A percentile compares a stretch with the other conserved stretches of the same genome.
Evolutionary conservation across 2,113 vertebrate genomes (phyloP).

Genomic region (Abramis brama): DNA sequence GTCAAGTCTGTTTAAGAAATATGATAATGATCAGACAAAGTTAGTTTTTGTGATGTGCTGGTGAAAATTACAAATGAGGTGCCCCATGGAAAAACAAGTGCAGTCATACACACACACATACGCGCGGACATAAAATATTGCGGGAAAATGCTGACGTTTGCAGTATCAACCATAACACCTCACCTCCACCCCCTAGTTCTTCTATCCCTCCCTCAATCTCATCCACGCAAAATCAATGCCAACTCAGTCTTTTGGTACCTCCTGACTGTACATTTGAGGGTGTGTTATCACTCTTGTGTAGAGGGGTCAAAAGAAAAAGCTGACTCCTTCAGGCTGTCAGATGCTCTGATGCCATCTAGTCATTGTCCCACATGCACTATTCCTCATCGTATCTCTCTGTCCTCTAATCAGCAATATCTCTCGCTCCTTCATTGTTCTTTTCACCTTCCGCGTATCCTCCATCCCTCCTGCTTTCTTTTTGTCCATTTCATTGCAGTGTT

Average conservation of each 20-base stretch:
- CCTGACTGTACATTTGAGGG: constrained; percentile 28
- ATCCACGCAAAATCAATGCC: constrained; percentile 59
- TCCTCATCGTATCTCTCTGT: constrained; percentile 37
- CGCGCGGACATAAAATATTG: not conserved
- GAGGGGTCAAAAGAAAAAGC: constrained; percentile 59
- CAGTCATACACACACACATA: not conserved
- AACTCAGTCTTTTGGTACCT: constrained; percentile 33
- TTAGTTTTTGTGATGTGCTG: constrained; percentile 23
- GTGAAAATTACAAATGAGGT: not conserved
- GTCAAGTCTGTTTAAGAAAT: constrained; percentile 26
- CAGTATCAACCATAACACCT: constrained; percentile 54
- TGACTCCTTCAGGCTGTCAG: constrained; percentile 51
- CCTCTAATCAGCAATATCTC: constrained; percentile 47
- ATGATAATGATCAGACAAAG: constrained; percentile 22
- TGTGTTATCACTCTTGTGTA: constrained; percentile 42
- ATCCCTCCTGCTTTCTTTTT: constrained; percentile 13
- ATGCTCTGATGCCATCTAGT: constrained; percentile 44
- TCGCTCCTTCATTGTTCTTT: constrained; percentile 1
- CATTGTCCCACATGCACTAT: constrained; percentile 37
- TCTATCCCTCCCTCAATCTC: constrained; percentile 58
- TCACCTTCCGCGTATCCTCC: constrained; percentile 6
- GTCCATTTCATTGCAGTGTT: not conserved
- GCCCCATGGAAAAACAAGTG: not conserved
- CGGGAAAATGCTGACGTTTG: constrained; percentile 48
- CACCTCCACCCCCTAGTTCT: constrained; percentile 49